Evolutionary conservation across 2,113 vertebrate genomes (phyloP).

Genomic region (Limanda limanda): DNA sequence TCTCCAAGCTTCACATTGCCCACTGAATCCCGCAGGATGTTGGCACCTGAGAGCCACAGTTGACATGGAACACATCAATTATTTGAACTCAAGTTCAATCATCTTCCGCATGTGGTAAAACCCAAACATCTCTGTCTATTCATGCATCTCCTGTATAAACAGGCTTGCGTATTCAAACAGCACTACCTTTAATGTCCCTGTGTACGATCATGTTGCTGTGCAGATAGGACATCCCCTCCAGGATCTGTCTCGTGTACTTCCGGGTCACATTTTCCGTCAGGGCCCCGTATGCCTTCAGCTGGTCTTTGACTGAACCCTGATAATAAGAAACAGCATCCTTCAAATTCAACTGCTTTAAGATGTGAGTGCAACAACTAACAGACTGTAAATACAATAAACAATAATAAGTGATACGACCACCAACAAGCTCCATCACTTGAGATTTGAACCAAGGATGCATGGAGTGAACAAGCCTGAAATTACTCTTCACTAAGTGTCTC

Average conservation of each 20-base stretch:
- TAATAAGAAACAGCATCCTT: conserved; percentile 5
- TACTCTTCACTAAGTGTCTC: too few species aligned
- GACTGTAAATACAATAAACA: rapidly evolving
- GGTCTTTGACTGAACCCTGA: conserved; percentile 96
- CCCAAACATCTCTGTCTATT: background rate
- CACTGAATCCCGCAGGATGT: conserved; percentile 94
- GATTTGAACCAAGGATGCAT: background rate
- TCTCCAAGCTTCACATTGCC: conserved; percentile 97
- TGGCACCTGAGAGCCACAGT: conserved; percentile 86
- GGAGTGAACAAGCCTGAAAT: too few species aligned
- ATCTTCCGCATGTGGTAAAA: background rate
- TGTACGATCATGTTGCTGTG: conserved; percentile 99
- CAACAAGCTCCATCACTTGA: background rate
- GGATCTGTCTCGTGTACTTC: conserved; percentile 95
- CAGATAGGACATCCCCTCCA: conserved; percentile 95
- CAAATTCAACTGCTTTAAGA: background rate
- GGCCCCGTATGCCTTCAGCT: conserved; percentile 94
- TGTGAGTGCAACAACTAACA: background rate
- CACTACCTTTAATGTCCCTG: conserved; percentile 95
- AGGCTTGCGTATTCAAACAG: background rate
- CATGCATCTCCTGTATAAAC: background rate
- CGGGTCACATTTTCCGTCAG: conserved; percentile 95
- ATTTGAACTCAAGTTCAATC: background rate
- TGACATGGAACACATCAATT: conserved; percentile 6
- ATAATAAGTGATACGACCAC: background rate